Evolutionary conservation across 2,888 invertebrate genomes (phyloP).

Genomic region (Clepsis dumicolana): DNA sequence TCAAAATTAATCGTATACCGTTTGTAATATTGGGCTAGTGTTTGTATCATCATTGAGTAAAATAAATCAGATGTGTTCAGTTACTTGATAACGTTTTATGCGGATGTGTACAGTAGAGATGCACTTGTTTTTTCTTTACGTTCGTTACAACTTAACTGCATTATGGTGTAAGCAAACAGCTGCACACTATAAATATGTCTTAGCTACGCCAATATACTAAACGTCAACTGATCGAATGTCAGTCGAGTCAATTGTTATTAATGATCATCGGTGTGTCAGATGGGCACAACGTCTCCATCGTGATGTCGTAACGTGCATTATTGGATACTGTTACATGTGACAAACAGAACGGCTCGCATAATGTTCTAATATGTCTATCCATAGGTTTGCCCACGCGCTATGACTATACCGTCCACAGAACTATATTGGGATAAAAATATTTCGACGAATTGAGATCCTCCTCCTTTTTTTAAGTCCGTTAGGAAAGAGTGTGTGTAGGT

Average conservation of each 20-base stretch:
- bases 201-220: constrained; percentile 21
- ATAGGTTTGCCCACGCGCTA: not conserved
- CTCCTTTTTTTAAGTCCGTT: too few species aligned
- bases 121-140: not conserved
- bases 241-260: constrained; percentile 58
- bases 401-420: not conserved
- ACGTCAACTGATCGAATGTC: constrained; percentile 27
- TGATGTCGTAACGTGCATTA: constrained; percentile 26
- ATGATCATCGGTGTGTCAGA: constrained; percentile 47
- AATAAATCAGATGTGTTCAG: not conserved
- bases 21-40: not conserved
- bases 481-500: too few species aligned
- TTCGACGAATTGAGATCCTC: too few species aligned
- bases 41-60: not conserved
- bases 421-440: too few species aligned
- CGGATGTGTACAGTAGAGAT: not conserved
- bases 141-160: not conserved
- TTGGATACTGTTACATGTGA: constrained; percentile 8
- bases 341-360: not conserved
- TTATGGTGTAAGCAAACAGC: not conserved
- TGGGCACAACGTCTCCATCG: constrained; percentile 36
- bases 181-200: constrained; percentile 16
- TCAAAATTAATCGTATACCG: not conserved
- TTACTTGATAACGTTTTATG: not conserved
- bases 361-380: not conserved